A percentile compares a stretch with the other conserved stretches of the same genome.
These are phyloP conservation scores for Phyllostomus discolor DNA, from an alignment of 2,113 vertebrate species.

Conservation along the genomic window DNA sequence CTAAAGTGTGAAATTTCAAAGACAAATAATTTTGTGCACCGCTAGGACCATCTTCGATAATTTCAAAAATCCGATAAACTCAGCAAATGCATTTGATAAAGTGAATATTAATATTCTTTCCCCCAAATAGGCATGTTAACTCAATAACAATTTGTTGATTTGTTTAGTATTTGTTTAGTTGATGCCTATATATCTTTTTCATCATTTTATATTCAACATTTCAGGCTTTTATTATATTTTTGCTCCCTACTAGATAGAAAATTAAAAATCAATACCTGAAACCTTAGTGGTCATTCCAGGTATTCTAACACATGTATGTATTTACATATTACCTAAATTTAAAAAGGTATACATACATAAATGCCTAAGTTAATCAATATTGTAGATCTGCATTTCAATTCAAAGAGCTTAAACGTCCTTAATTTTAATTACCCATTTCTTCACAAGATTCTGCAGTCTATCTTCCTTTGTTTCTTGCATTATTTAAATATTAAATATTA, in stretches of 20 bases:
- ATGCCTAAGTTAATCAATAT: background rate
- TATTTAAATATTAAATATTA: background rate
- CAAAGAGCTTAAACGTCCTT: background rate
- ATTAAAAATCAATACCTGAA: background rate
- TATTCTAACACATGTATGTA: background rate
- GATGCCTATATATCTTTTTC: background rate
- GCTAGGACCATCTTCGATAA: background rate
- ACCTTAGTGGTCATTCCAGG: background rate
- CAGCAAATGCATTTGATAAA: background rate
- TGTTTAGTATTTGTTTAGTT: background rate
- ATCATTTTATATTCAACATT: background rate
- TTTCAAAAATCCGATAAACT: background rate
- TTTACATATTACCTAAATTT: background rate
- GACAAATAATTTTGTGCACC: constrained; percentile 5
- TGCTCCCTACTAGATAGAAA: background rate
- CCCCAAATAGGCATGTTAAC: background rate
- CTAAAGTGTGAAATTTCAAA: constrained; percentile 12
- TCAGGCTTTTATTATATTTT: background rate
- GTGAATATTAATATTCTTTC: background rate
- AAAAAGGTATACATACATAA: background rate
- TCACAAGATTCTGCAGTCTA: background rate
- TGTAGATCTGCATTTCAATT: background rate
- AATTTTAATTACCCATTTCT: background rate
- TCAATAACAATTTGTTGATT: background rate
- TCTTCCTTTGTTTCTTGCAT: background rate